Base-by-base conservation (phyloP, 2,113 vertebrate species). In the Dascyllus trimaculatus region DNA sequence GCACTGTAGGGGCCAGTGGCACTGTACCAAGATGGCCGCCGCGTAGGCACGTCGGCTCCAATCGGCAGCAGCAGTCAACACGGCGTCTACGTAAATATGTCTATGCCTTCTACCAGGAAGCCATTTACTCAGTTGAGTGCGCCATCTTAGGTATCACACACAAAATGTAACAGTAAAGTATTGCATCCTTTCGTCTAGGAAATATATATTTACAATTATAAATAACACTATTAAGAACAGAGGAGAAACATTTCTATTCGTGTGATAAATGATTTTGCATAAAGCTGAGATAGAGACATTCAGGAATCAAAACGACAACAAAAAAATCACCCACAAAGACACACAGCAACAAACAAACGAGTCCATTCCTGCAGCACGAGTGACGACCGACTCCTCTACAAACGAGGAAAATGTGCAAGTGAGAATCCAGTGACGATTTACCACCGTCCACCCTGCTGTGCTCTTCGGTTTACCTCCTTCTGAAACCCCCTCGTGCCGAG, bases 191-290 rank as follows among this genome's bases (percentile, higher is more conserved):
- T 70, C 22, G 43, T 66, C 86, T 89, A 88, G 54, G 87, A 89
- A 88, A 93, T 81, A 78, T 45, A 52, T 90, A 92, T 92, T 80
- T 92, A 92, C 90, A 93, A 40, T 87, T 69, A 91, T 93, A 93
- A 93, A 93, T 93, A 88, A 69, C n/a, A n/a, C 73, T 88, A 90
- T 73, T 22, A 66, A 67, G 61, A 78, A 75, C 59, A 64, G 53
- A 24, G 87, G 86, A 77, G 74, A 86, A 89, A 88, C 68, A 48
- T 54, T 58, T 78, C 82, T 92, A 86, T 87, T 79, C 70, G 25
- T 43, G 64, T 64, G 58, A 84, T 82, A 86, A 75, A 83, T 79
- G 74, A 81, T 32, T 92, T 85, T 84, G 69, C 77, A 87, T 85
- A 68, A 64, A 85, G 26, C 53, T 66, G 71, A 81, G 38, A 74